Evolutionary conservation across 2,888 invertebrate species (phyloP), one percentile per base, ranked within the genome.

Genomic region (Heliconius hortense): DNA sequence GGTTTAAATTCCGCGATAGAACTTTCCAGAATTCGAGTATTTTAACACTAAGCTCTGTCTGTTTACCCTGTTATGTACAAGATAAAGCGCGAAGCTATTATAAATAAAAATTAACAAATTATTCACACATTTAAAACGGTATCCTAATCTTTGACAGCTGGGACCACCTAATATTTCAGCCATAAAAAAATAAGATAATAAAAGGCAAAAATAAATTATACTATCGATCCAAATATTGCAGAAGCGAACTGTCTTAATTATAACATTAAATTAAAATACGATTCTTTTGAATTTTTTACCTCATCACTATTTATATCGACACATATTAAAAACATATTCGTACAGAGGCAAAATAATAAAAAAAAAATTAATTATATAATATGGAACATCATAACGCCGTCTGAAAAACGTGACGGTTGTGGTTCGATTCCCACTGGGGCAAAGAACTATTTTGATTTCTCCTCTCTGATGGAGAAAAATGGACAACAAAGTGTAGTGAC

Each of bases 221-320:
- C 72, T 70, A 70, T 76, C 78, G 75, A 71, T 24, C 43, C 60
- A 71, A 75, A 75, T 73, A 73, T 66, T 67, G 73, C 79, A 77
- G 78, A 73, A 78, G 80, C 79, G 72, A 74, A 70, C 75, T 76
- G 35, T 63, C 76, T 80, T 80, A 77, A 79, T 76, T 80, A 80
- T 77, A 78, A 78, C 76, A 78, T 80, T 79, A 76, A 79, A 74
- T 75, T 79, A 76, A 77, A 79, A 79, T 77, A 74, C 74, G 59
- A 72, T 56, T 74, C 56, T n/a, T 69, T 75, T 39, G 39, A 64
- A 60, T 73, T 63, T 67, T 73, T 72, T 53, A 75, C 59, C 71
- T 68, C 72, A 15, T 60, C 62, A 63, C 74, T 24, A 28, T 13
- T 35, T 72, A 66, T 74, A 35, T 35, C 18, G 56, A 64, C 35